Percentiles rank a stretch among this genome's conserved stretches.
phyloP scores from a whole-genome alignment of 2,113 vertebrate genomes.

The Aviceda subcristata region DNA sequence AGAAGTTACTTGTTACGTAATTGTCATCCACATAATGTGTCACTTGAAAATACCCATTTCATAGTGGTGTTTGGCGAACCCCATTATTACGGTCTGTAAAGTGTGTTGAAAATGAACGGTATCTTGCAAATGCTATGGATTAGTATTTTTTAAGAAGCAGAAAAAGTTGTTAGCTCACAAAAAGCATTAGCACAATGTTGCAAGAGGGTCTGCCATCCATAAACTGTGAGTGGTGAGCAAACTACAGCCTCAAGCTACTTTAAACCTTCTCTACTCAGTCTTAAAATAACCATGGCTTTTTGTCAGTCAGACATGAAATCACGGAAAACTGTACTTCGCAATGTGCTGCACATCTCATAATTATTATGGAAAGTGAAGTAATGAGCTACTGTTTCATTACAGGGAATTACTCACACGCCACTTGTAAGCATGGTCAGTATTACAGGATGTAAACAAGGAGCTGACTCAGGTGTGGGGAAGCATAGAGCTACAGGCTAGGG shows the following conservation, averaged over 20 bases:
- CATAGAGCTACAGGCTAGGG: rapidly evolving
- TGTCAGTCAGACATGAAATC: not conserved
- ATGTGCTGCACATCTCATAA: not conserved
- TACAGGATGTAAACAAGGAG: not conserved
- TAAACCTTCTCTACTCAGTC: not conserved
- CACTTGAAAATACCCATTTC: not conserved
- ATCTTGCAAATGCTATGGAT: rapidly evolving
- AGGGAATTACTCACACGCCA: not conserved
- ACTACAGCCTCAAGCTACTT: not conserved
- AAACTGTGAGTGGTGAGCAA: not conserved
- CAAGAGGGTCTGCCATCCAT: not conserved
- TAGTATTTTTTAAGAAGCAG: not conserved
- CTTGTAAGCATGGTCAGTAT: not conserved
- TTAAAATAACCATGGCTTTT: not conserved
- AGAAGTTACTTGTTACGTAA: not conserved
- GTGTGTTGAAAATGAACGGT: not conserved
- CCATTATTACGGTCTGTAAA: not conserved
- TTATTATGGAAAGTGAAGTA: no score
- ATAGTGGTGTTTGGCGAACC: not conserved
- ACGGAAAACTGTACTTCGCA: not conserved
- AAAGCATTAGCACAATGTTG: not conserved
- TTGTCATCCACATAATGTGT: not conserved
- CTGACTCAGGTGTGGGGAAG: not conserved
- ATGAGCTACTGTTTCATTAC: no score
- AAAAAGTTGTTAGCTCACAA: not conserved